Evolutionary conservation across 1,140 invertebrate genomes (phyloP).

Genomic region (Phenacoccus solenopsis): DNA sequence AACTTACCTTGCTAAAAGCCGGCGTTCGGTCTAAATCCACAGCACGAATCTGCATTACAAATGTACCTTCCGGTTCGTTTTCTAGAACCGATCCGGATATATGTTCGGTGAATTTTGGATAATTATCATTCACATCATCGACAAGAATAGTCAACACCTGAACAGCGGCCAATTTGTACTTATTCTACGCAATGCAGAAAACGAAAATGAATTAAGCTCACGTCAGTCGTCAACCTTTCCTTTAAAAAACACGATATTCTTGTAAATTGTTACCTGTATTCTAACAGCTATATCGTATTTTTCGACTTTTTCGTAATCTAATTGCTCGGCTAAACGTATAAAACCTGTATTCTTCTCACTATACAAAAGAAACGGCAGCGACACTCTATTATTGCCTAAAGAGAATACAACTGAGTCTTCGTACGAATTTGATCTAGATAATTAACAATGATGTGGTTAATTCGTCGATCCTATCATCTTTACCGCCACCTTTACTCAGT

Average conservation of each 20-base stretch:
- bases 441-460: too few relatives aligned
- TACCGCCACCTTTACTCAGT: background rate
- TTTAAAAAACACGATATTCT: background rate
- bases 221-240: background rate
- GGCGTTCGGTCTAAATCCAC: conserved; percentile 73
- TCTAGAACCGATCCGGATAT: conserved; percentile 59
- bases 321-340: conserved; percentile 52
- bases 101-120: conserved; percentile 66
- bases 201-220: background rate
- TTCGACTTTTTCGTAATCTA: conserved; percentile 72
- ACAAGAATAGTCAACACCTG: conserved; percentile 61
- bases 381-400: too few relatives aligned
- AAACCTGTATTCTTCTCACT: conserved; percentile 52
- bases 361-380: conserved; percentile 58
- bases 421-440: conserved; percentile 60
- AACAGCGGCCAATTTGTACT: conserved; percentile 61
- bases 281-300: conserved; percentile 70
- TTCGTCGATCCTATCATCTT: background rate
- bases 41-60: conserved; percentile 73
- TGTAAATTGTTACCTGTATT: conserved; percentile 38
- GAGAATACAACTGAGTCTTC: conserved; percentile 61
- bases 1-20: conserved; percentile 54
- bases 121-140: conserved; percentile 76
- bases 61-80: conserved; percentile 63
- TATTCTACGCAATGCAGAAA: conserved; percentile 48